Evolutionary conservation across 2,888 invertebrate genomes (phyloP), one percentile per base, ranked within the genome.

Genomic region (Macaria notata): DNA sequence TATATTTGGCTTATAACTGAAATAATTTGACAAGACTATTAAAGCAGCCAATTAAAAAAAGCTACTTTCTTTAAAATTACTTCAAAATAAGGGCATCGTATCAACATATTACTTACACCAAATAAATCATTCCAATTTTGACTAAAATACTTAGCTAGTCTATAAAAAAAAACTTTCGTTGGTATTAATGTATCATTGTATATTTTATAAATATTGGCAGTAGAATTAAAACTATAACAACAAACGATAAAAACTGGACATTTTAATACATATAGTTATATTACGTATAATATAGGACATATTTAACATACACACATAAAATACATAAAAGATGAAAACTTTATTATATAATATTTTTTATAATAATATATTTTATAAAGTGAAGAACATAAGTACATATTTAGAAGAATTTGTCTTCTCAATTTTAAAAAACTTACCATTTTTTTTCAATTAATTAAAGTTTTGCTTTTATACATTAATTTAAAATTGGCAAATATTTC

Each of bases 281-380:
- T 6, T 9, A 41, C 31, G 8, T 39, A 43, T 36, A 54, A 36
- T 33, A 49, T 29, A 19, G 19, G 19, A 19, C 19, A 19, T 19
- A 2, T 19, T 19, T 19, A 19, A 19, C 19, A 19, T 54, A 56
- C 42, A 53, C 33, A 56, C 39, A 8, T 50, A 51, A 49, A 41
- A 41, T 49, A 49, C 41, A 41, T 39, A 19, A 30, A n/a, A 48
- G 30, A 39, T 1, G 36, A 38, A 46, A 33, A 5, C 3, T 9
- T 39, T 29, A 5, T 48, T 30, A 38, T 38, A 38, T 38, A 38
- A 19, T 19, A 19, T 19, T 38, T 7, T 38, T 7, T 38, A 38
- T 38, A 38, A 7, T 7, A 7, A 38, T 38, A 38, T 7, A 38
- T 38, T 38, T 38, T 38, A 38, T 38, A 38, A 38, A 38, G 5